Evolutionary conservation across 2,797 vertebrate genomes (phyloP), one percentile per base, ranked within the genome.

Genomic region (Pithecia hirsuta): DNA sequence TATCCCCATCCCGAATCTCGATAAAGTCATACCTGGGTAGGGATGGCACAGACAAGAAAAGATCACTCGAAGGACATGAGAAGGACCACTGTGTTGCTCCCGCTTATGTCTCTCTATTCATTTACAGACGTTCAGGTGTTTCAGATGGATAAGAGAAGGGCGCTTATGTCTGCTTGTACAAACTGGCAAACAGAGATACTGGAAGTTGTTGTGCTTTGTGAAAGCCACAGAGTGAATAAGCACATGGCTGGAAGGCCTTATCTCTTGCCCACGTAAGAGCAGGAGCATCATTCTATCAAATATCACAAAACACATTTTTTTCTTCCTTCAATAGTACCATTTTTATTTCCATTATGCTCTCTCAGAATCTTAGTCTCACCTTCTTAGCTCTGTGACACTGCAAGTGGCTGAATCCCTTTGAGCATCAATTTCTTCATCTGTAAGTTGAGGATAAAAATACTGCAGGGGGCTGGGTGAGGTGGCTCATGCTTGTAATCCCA

Each of bases 1-100:
- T 99, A 96, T 99, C 99, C 20, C 99, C 99, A 0, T 99, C 99
- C 0, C 99, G 99, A 96, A 99, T 99, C 98, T 99, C 99, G 1
- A 99, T 99, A 98, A 99, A 99, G 98, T 99, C 99, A 0, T 99
- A 99, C 98, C 99, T 99, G 97, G 33, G 80, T 89, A 95, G 82
- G 89, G 70, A 94, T 7, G 95, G 87, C 67, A 85, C 15, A 83
- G 98, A 97, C 96, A 61, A 89, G 57, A 59, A n/a, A 70, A 46
- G 61, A 15, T n/a, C 78, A 50, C 22, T 22, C 15, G 30, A 8
- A 76, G 59, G 75, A 64, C 22, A n/a, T 13, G 72, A 74, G 48
- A 82, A 70, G 57, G 75, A 44, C 48, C 30, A 8, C 8, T 5
- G 33, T 79, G 41, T 82, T 48, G 2, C 17, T 28, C n/a, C 19